phyloP scores from a whole-genome alignment of 2,888 invertebrate species.

The Malachius bipustulatus region DNA sequence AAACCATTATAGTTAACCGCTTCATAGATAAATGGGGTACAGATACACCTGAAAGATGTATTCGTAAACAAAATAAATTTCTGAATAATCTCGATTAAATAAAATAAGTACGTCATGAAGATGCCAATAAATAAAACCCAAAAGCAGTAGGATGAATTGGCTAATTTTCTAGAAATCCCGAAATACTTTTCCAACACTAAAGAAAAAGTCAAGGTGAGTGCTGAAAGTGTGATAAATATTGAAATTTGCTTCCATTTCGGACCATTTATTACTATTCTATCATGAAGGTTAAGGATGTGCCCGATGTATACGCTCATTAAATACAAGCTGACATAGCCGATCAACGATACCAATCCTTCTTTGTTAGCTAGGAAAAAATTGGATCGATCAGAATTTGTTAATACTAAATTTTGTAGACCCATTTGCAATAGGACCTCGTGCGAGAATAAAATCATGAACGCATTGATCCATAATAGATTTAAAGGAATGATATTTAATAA shows the following conservation, averaged over 20 bases:
- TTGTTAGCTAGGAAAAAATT: slow-evolving; percentile 70
- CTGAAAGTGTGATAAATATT: slow-evolving; percentile 10
- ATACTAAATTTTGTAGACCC: slow-evolving; percentile 58
- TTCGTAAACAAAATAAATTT: slow-evolving; percentile 22
- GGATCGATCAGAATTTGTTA: slow-evolving; percentile 44
- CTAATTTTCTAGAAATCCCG: slow-evolving; percentile 65
- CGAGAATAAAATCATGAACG: slow-evolving; percentile 42
- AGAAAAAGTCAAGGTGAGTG: slow-evolving; percentile 22
- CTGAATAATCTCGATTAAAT: slow-evolving; percentile 43
- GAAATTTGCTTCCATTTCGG: slow-evolving; percentile 2
- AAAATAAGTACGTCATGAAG: slow-evolving; percentile 43
- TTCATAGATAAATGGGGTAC: slow-evolving; percentile 48
- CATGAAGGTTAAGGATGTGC: slow-evolving; percentile 37
- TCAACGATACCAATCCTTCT: slow-evolving; percentile 77
- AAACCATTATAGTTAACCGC: slow-evolving; percentile 73
- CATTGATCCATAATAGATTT: slow-evolving; percentile 42
- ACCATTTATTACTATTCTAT: slow-evolving; percentile 10
- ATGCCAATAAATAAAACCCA: slow-evolving; percentile 61
- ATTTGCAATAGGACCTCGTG: slow-evolving; percentile 55
- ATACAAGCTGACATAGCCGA: slow-evolving; percentile 79
- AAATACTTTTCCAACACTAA: slow-evolving; percentile 40
- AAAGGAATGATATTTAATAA: slow-evolving; percentile 44
- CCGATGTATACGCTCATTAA: slow-evolving; percentile 59
- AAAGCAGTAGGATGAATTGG: slow-evolving; percentile 69
- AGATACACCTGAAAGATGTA: slow-evolving; percentile 16